A percentile compares a stretch with the other conserved stretches of the same genome.
Evolutionary conservation across 2,888 invertebrate genomes (phyloP).

Genomic region (Ectobius pallidus): DNA sequence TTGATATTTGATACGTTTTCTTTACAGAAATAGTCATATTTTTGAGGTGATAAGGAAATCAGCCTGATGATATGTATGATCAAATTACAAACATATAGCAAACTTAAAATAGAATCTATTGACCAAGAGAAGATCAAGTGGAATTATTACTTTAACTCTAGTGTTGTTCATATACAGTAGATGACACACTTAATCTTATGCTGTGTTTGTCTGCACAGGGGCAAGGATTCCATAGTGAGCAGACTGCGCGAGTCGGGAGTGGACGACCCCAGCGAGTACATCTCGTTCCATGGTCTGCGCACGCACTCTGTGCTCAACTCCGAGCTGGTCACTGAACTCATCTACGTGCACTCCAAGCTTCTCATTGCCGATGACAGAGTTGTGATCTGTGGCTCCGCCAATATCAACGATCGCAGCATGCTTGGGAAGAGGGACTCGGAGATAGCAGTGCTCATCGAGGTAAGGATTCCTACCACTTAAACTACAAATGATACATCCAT

Average conservation of each 20-base stretch:
- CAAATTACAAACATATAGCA: too few relatives aligned
- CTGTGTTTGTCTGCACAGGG: conserved; percentile 66
- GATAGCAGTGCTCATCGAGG: conserved; percentile 83
- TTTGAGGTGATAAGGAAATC: too few relatives aligned
- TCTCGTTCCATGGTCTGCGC: conserved; percentile 89
- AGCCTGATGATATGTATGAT: too few relatives aligned
- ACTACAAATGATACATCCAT: too few relatives aligned
- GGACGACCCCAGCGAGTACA: conserved; percentile 80
- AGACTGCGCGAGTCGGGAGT: conserved; percentile 80
- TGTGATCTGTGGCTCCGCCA: conserved; percentile 96
- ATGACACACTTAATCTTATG: too few relatives aligned
- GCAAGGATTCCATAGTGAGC: conserved; percentile 81
- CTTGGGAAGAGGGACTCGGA: conserved; percentile 95
- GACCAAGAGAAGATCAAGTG: too few relatives aligned
- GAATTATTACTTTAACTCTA: too few relatives aligned
- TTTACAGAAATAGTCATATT: too few relatives aligned
- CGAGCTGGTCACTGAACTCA: conserved; percentile 82
- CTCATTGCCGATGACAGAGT: conserved; percentile 91
- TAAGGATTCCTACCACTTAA: too few relatives aligned
- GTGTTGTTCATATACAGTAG: too few relatives aligned
- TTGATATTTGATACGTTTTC: too few relatives aligned
- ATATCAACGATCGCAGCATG: conserved; percentile 96
- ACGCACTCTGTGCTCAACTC: conserved; percentile 79
- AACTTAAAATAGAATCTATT: too few relatives aligned
- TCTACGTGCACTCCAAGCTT: conserved; percentile 97